Conservation (phyloP, 2,888 invertebrate genomes). For the Eulithis prunata region DNA sequence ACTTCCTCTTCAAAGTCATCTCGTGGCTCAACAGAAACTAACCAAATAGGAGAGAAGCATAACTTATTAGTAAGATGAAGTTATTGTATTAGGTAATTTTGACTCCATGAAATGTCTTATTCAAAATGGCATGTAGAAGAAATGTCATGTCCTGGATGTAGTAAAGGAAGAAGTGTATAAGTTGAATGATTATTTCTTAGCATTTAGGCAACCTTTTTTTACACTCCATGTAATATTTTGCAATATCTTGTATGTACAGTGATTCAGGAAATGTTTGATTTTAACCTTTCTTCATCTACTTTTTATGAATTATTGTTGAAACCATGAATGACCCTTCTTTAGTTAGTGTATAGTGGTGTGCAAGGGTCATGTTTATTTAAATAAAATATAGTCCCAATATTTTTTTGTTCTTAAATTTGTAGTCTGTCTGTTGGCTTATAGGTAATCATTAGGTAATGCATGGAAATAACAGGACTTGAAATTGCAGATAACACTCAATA, state of each 20-base stretch:
- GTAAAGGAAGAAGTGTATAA: constrained; percentile 59
- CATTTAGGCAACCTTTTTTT: constrained; percentile 74
- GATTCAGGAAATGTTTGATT: constrained; percentile 50
- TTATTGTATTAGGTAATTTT: constrained; percentile 63
- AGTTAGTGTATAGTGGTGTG: constrained; percentile 59
- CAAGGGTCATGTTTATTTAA: constrained; percentile 70
- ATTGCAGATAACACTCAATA: constrained; percentile 74
- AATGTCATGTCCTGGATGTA: constrained; percentile 55
- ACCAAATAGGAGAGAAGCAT: constrained; percentile 52
- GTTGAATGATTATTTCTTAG: constrained; percentile 64
- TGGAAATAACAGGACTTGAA: constrained; percentile 3
- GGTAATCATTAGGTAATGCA: too few relatives aligned
- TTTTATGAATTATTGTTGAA: constrained; percentile 68
- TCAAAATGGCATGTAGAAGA: constrained; percentile 53
- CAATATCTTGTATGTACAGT: constrained; percentile 68
- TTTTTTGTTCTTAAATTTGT: neutral
- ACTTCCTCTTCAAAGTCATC: constrained; percentile 93
- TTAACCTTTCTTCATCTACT: constrained; percentile 55
- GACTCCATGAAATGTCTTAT: constrained; percentile 66
- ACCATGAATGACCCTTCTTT: constrained; percentile 57
- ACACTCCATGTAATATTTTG: constrained; percentile 61
- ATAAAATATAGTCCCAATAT: constrained; percentile 60
- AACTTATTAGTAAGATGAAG: constrained; percentile 71
- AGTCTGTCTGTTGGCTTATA: too few relatives aligned
- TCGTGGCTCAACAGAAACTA: constrained; percentile 88